A percentile compares a stretch with the other conserved stretches of the same genome.
Conservation (phyloP, 2,113 vertebrate species). For the Excalfactoria chinensis region DNA sequence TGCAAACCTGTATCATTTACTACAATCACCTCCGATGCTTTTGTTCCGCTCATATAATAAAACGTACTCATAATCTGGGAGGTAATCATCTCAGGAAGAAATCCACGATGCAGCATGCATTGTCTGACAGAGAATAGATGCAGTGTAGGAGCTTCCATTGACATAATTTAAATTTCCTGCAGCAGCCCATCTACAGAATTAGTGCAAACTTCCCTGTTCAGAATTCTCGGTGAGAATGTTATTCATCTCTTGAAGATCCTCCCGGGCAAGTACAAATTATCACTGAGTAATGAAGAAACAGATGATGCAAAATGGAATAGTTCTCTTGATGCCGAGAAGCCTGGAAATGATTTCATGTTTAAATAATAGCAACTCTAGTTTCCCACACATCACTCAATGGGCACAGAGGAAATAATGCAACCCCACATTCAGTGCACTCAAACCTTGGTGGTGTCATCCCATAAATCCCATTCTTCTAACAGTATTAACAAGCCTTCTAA, state of each 20-base stretch:
- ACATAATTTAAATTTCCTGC: conserved; percentile 64
- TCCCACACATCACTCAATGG: not conserved
- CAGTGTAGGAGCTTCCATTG: not conserved
- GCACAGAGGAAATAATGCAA: conserved; percentile 28
- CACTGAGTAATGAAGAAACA: conserved; percentile 56
- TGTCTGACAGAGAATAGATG: conserved; percentile 44
- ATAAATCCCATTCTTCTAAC: conserved; percentile 62
- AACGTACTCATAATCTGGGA: conserved; percentile 48
- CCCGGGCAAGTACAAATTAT: conserved; percentile 66
- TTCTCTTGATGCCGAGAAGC: conserved; percentile 52
- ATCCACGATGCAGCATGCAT: not conserved
- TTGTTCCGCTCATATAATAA: conserved; percentile 61
- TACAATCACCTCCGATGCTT: conserved; percentile 57
- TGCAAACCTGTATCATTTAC: conserved; percentile 19
- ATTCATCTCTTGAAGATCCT: conserved; percentile 57
- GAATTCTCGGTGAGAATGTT: not conserved
- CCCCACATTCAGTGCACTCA: not conserved
- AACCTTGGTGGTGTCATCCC: conserved; percentile 55
- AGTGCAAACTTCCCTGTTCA: conserved; percentile 35
- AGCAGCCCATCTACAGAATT: conserved; percentile 28
- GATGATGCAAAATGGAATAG: conserved; percentile 54
- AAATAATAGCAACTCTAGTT: conserved; percentile 53
- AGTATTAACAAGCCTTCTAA: conserved; percentile 63
- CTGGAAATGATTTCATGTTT: conserved; percentile 49
- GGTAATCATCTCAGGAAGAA: conserved; percentile 60